Evolutionary conservation across 2,113 vertebrate species (phyloP).

Genomic region (Sinocyclocheilus maitianheensis): DNA sequence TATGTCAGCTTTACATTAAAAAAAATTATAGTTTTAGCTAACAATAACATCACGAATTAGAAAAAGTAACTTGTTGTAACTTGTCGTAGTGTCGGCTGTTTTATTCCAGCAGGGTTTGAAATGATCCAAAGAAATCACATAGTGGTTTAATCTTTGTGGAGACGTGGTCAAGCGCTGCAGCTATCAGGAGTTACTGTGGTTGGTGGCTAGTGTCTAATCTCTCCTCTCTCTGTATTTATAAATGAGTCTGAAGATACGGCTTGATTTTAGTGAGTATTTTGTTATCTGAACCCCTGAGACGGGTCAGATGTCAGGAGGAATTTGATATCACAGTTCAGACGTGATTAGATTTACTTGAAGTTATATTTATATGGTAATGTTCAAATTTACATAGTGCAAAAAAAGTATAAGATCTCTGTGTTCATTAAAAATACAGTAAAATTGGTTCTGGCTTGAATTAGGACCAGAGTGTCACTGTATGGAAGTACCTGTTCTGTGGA

Average conservation of each 20-base stretch:
- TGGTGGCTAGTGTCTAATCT: not conserved
- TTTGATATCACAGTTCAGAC: not conserved
- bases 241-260: constrained; percentile 3
- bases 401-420: not conserved
- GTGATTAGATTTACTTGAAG: not conserved
- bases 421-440: not conserved
- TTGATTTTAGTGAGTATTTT: not conserved
- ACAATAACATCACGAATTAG: not conserved
- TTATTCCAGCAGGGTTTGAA: not conserved
- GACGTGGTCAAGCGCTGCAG: not conserved
- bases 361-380: not conserved
- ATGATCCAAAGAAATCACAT: not conserved
- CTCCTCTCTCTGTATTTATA: constrained; percentile 11
- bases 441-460: not conserved
- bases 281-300: not conserved
- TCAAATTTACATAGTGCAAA: not conserved
- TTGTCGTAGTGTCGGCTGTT: not conserved
- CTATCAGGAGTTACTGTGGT: not conserved
- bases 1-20: not conserved
- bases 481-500: not conserved
- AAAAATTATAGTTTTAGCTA: not conserved
- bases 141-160: not conserved
- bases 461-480: not conserved
- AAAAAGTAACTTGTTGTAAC: not conserved
- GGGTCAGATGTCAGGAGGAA: not conserved